These are phyloP conservation scores for Pogonomyrmex barbatus DNA, from an alignment of 1,140 invertebrate species.

Conservation along the genomic window DNA sequence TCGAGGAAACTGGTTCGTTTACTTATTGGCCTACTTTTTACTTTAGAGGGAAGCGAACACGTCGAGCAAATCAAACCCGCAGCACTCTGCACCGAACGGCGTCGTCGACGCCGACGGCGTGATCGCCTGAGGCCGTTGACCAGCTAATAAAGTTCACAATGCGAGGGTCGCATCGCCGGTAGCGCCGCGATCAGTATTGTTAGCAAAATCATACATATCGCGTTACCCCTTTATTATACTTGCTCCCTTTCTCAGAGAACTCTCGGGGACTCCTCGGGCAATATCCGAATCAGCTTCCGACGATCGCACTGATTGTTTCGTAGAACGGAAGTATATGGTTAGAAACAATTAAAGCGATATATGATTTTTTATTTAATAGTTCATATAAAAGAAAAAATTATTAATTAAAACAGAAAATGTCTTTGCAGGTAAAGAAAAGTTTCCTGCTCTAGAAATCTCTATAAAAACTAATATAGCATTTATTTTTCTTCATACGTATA, in stretches of 20 bases:
- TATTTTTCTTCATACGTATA: no score
- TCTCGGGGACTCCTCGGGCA: neutral
- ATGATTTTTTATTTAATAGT: neutral
- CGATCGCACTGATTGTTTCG: neutral
- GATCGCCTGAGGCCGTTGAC: slow-evolving; percentile 66
- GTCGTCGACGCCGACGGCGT: slow-evolving; percentile 19
- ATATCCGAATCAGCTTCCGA: neutral
- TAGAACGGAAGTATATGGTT: neutral
- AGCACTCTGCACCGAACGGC: neutral
- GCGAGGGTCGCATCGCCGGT: neutral
- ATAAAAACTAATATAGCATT: no score
- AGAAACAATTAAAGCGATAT: slow-evolving; percentile 5
- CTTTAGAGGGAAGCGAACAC: slow-evolving; percentile 6
- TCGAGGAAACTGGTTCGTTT: slow-evolving; percentile 76
- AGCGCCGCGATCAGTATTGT: slow-evolving; percentile 35
- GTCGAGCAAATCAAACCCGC: slow-evolving; percentile 24
- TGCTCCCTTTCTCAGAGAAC: neutral
- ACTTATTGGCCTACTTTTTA: slow-evolving; percentile 81
- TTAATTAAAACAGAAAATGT: neutral
- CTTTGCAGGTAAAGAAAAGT: neutral
- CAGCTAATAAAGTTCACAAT: slow-evolving; percentile 64
- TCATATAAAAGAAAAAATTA: neutral
- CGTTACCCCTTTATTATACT: slow-evolving; percentile 18
- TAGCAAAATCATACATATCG: slow-evolving; percentile 35
- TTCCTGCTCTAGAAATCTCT: neutral